A percentile compares a stretch with the other conserved stretches of the same genome.
Conservation (phyloP, 2,113 vertebrate genomes). For the Colius striatus region DNA sequence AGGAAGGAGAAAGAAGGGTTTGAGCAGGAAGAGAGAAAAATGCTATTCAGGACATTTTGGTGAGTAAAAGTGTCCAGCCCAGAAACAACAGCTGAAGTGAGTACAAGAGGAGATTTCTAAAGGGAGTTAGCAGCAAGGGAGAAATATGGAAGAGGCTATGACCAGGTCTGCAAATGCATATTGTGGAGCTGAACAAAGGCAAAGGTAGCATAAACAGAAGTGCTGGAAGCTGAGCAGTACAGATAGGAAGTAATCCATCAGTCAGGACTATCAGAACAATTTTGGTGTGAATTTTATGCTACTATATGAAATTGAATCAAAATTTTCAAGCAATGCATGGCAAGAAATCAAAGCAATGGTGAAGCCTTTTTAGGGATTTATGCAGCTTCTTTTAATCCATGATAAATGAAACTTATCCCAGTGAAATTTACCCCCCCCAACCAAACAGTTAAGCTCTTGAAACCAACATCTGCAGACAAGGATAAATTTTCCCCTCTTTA, state of each 20-base stretch:
- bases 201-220: not conserved
- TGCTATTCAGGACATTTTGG: accelerated
- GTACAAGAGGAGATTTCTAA: not conserved
- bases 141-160: not conserved
- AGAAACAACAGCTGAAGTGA: not conserved
- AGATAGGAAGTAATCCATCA: slow-evolving; percentile 52
- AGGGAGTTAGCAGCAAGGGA: not conserved
- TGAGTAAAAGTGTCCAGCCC: not conserved
- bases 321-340: slow-evolving; percentile 31
- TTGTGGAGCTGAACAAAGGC: not conserved
- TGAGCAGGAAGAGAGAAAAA: not conserved
- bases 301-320: slow-evolving; percentile 29
- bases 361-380: slow-evolving; percentile 41
- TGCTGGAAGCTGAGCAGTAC: not conserved
- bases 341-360: slow-evolving; percentile 42
- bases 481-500: slow-evolving; percentile 12
- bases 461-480: not conserved
- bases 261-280: slow-evolving; percentile 23
- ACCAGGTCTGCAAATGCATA: not conserved
- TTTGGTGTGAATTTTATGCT: slow-evolving; percentile 40
- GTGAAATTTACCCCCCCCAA: slow-evolving; percentile 16
- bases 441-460: slow-evolving; percentile 42
- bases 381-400: slow-evolving; percentile 43
- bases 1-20: not conserved
- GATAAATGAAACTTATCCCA: slow-evolving; percentile 40